Base-by-base conservation (phyloP, 2,113 vertebrate genomes). In the Dipodomys spectabilis region DNA sequence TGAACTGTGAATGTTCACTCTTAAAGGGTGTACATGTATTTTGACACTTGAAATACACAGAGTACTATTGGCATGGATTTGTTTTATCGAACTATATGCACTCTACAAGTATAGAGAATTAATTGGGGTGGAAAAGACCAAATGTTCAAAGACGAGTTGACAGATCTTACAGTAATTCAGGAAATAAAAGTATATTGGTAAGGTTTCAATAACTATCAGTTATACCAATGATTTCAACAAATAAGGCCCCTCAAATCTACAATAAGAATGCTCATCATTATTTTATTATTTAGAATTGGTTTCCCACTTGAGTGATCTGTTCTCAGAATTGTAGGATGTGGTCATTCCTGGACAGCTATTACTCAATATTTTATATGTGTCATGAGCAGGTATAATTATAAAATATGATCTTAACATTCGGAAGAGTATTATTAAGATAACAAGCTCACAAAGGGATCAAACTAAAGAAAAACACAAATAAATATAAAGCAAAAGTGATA, bases 261-360 rank as follows among this genome's bases (percentile, higher is more conserved):
- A 7, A 92, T 28, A 16, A 81, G 68, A 73, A 69, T 85, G 6
- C 62, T 81, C 86, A 6, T 18, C 60, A 94, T 80, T 74, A 81
- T 49, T 85, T 78, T 69, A 89, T 94, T 89, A 89, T 45, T 83
- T 86, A 44, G 62, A 95, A 93, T 73, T 94, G 35, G 1, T 57
- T 13, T 57, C 6, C n/a, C 28, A 45, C 10, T 30, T 16, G 0
- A 67, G 49, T 62, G 88, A 5, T 83, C 60, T 93, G 8, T 71
- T n/a, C n/a, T 69, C 68, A 68, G 53, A 23, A 87, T 9, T 67
- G 67, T 74, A 79, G n/a, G 25, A 32, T 32, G 8, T 18, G 49
- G 25, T 72, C 68, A 60, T 7, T 32, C 39, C 81, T 30, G 1
- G 16, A 6, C 2, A 23, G 35, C 6, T 53, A 85, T 67, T 71